Base-by-base conservation (phyloP, 1,140 invertebrate species). In the Wasmannia auropunctata region DNA sequence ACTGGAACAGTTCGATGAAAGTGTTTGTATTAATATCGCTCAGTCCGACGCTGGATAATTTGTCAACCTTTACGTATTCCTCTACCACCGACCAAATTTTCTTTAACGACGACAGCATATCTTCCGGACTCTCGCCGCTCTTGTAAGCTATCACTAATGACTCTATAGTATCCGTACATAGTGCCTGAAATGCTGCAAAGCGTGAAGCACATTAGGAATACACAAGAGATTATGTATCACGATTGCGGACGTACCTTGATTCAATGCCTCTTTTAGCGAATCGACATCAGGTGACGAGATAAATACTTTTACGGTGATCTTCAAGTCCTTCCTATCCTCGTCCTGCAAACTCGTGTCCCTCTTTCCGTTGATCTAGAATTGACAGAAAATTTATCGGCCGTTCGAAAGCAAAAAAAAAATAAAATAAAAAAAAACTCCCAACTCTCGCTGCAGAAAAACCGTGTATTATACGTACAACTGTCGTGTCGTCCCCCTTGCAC, bases 11-110 rank as follows among this genome's bases (percentile, higher is more conserved):
- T 83, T 97, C 95, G 51, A 97, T 96, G 69, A 99, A 97, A 37
- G 97, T 96, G 5, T 96, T 95, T 46, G 97, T 97, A 90, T 98
- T 97, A n/a, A 99, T 96, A 95, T 99, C 98, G 60, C 98, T 97
- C 14, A 99, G 96, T 22, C 99, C 99, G 86, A 99, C 95, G 90
- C 97, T 97, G 6, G 96, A 96, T 31, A 98, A 96, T 92, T 96
- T 96, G 90, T 96, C 96, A 83, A 95, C 92, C 80, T 96, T 95
- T 0, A 97, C 96, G 87, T 97, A 96, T 34, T 96, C 95, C 93
- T 98, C 98, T 28, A 98, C 91, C 0, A 96, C 96, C 51, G 92
- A 94, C 98, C 98, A 98, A 51, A 98, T 95, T 16, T 96, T 95
- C 93, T 98, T 96, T 28, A 98, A 96, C 0, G 96, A 96, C 3